Evolutionary conservation across 2,888 invertebrate species (phyloP), one percentile per base, ranked within the genome.

Genomic region (Falcaria lacertinaria): DNA sequence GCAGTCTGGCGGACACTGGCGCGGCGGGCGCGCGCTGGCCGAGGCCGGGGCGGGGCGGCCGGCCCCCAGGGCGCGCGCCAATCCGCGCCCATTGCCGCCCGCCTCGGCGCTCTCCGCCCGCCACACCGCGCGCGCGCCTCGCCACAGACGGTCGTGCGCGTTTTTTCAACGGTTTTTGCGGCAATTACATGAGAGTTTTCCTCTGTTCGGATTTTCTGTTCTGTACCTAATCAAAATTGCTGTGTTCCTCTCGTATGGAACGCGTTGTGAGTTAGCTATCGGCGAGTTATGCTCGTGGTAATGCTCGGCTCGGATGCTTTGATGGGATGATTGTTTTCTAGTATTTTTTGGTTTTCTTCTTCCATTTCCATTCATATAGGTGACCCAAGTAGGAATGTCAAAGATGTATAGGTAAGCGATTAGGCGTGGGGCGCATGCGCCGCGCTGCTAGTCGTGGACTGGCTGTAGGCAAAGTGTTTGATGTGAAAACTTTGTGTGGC

Each of bases 1-100:
- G 85, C 87, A 77, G 87, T 87, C 85, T 83, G 85, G 77, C 84
- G 84, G 86, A 86, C 86, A 88, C 89, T 89, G 89, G 78, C 87
- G 84, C 78, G 81, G 71, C 60, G 42, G 55, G 64, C 50, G 69
- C 68, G 68, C 59, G 73, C 72, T 57, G 69, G 71, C 55, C 57
- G 65, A 52, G 65, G 59, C 52, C 53, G 63, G 67, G 73, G 69
- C 67, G 61, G 57, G 61, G 58, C 62, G 59, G 57, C 48, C 54
- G 47, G 57, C 50, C 60, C 64, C 57, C 60, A 60, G 60, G 58
- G 64, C 81, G 75, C 82, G 82, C 79, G 79, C 84, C 79, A 80
- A 80, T 69, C 11, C 11, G 56, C 50, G 60, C 63, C 57, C 58
- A 59, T 60, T 59, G 64, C 81, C 62, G 66, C 73, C 54, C 54